phyloP scores from a whole-genome alignment of 2,113 vertebrate genomes.

The Numida meleagris region DNA sequence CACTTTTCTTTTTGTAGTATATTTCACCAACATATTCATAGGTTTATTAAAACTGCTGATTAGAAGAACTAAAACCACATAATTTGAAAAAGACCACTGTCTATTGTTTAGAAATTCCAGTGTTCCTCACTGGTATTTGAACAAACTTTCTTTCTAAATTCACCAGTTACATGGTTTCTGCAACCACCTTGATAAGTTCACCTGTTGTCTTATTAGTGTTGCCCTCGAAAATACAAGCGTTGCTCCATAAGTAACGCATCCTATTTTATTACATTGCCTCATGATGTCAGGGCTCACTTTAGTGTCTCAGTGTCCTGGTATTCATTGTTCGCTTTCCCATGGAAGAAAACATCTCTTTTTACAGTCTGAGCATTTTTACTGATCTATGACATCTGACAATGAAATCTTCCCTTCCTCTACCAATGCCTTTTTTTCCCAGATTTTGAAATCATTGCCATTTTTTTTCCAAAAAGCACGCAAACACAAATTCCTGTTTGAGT shows the following conservation, averaged over 20 bases:
- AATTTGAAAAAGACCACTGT: fast-evolving
- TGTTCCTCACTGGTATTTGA: background rate
- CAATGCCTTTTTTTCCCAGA: background rate
- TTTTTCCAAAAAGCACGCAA: background rate
- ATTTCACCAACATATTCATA: background rate
- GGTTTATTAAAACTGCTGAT: background rate
- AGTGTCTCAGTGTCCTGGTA: background rate
- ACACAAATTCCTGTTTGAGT: background rate
- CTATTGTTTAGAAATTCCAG: background rate
- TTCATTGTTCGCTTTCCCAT: background rate
- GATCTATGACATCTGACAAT: background rate
- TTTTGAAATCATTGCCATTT: background rate
- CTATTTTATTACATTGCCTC: background rate
- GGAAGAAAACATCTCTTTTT: background rate
- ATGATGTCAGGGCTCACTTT: background rate
- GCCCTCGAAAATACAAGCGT: background rate
- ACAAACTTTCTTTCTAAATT: background rate
- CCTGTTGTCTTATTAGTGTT: background rate
- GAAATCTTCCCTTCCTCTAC: background rate
- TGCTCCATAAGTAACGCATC: background rate
- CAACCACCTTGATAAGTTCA: background rate
- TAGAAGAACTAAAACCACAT: background rate
- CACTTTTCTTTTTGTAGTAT: background rate
- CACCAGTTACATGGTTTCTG: background rate
- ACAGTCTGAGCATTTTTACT: background rate